Evolutionary conservation across 2,888 invertebrate genomes (phyloP), one percentile per base, ranked within the genome.

Genomic region (Leptinotarsa peninsularis): DNA sequence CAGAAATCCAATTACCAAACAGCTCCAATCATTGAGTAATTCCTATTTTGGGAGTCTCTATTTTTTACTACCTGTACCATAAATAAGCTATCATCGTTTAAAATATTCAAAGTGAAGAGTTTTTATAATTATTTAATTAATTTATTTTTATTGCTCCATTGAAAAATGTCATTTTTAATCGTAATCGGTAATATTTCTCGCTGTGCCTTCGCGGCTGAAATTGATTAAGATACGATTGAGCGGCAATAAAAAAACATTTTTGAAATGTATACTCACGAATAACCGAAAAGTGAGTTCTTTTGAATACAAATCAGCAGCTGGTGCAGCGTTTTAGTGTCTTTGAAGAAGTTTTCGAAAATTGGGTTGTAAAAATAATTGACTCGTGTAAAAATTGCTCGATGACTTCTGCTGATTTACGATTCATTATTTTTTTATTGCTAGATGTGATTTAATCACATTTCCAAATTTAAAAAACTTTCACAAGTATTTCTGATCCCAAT

Each of bases 61-160:
- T 5, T 54, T 68, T 68, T 68, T 52, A 49, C 13, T 68, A 4
- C 54, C 27, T 58, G 21, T 58, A 43, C 33, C 70, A 70, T 70
- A 43, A 56, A 58, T 70, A 18, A 58, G 14, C 33, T 49, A 58
- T 58, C 4, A 21, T 15, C 15, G 4, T 58, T 33, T 13, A 21
- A 49, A 21, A 43, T 49, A 70, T 58, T 70, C 70, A 60, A 70
- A 17, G 13, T 4, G 17, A 3, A 1, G 27, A 17, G 15, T 69
- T 43, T 33, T 7, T 56, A 1, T 33, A 69, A 50, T n/a, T 27
- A 70, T 70, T 58, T 49, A 23, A 67, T 67, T 67, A 33, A 68
- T 33, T 68, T 68, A 70, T 58, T 58, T 58, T 56, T 18, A 70
- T 70, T 49, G 10, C 56, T 69, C n/a, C 3, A 70, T 70, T 21